phyloP scores from a whole-genome alignment of 2,113 vertebrate species.

The Dicerorhinus sumatrensis region DNA sequence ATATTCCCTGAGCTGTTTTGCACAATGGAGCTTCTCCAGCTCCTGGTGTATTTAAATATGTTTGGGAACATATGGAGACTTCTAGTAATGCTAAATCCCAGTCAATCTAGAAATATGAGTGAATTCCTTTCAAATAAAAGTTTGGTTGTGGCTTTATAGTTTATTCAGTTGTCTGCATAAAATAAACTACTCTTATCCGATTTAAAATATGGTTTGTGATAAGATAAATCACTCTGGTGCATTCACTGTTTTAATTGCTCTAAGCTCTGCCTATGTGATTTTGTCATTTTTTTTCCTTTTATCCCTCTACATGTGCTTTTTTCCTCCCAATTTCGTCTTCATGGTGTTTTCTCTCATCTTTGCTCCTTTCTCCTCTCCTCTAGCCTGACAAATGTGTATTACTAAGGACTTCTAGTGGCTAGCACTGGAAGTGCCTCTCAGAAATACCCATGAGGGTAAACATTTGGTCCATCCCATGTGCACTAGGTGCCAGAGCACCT shows the following conservation, averaged over 20 bases:
- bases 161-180: background rate
- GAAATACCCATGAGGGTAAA: background rate
- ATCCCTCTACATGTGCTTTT: background rate
- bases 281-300: background rate
- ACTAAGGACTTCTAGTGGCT: constrained; percentile 80
- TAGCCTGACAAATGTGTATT: constrained; percentile 22
- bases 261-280: background rate
- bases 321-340: background rate
- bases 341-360: background rate
- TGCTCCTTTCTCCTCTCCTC: background rate
- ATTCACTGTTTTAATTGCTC: background rate
- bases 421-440: constrained; percentile 56
- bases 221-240: background rate
- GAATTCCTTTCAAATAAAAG: background rate
- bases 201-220: background rate
- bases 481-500: background rate
- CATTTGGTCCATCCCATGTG: fast-evolving
- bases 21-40: background rate
- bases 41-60: background rate
- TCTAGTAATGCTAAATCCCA: background rate
- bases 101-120: background rate
- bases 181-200: background rate
- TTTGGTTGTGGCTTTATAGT: background rate
- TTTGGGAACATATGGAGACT: background rate
- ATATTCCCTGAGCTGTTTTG: background rate